Evolutionary conservation across 2,797 vertebrate species (phyloP).

Genomic region (Clangula hyemalis): DNA sequence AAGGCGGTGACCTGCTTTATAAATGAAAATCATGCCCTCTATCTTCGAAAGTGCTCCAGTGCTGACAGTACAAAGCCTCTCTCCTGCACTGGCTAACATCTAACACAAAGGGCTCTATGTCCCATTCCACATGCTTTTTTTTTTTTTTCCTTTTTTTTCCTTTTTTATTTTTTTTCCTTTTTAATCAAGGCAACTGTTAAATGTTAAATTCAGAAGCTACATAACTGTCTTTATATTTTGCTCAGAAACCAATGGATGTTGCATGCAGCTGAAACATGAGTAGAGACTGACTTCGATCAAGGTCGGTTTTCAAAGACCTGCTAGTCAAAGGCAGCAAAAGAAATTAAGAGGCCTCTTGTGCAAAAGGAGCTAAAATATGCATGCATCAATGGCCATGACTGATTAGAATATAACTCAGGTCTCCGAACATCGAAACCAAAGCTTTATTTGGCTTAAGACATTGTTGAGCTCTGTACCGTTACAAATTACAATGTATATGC

Average conservation of each 20-base stretch:
- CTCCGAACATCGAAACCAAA: slow-evolving; percentile 69
- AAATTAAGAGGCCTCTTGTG: slow-evolving; percentile 68
- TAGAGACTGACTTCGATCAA: slow-evolving; percentile 52
- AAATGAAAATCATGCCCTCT: slow-evolving; percentile 36
- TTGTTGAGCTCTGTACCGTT: slow-evolving; percentile 66
- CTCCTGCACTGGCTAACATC: slow-evolving; percentile 56
- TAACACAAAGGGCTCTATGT: slow-evolving; percentile 38
- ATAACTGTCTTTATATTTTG: slow-evolving; percentile 62
- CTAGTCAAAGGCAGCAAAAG: slow-evolving; percentile 43
- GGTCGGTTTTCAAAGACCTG: slow-evolving; percentile 48
- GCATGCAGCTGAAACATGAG: slow-evolving; percentile 67
- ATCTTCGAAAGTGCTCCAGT: slow-evolving; percentile 53
- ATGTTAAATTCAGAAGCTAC: slow-evolving; percentile 66
- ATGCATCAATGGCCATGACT: slow-evolving; percentile 53
- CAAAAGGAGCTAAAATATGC: slow-evolving; percentile 63
- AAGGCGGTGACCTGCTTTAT: background rate
- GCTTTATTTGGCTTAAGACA: slow-evolving; percentile 73
- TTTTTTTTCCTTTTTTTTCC: fast-evolving
- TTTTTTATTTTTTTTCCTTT: background rate
- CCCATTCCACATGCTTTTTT: slow-evolving; percentile 50
- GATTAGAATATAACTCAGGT: slow-evolving; percentile 65
- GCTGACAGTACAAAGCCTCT: slow-evolving; percentile 35
- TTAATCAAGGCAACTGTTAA: slow-evolving; percentile 61
- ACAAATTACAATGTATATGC: slow-evolving; percentile 56
- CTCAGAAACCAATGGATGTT: slow-evolving; percentile 61